Evolutionary conservation across 2,888 invertebrate species (phyloP), one percentile per base, ranked within the genome.

Genomic region (Zaprionus bogoriensis): DNA sequence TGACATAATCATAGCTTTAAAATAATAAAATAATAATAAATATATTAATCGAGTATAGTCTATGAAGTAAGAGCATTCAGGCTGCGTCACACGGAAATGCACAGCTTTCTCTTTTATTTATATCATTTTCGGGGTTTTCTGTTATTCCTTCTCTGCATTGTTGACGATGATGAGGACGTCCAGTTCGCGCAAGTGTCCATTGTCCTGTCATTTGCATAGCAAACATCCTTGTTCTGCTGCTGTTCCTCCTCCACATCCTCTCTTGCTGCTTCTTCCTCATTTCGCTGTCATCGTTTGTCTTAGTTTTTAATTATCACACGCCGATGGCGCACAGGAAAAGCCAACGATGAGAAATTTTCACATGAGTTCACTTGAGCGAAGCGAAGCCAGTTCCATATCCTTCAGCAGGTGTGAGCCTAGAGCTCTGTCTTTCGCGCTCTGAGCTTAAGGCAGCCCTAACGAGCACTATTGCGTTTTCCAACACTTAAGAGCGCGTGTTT

Each of bases 171-270:
- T 22, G 39, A 19, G 30, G 19, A 30, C 7, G 23, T 36, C 62
- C 59, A 71, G 70, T 55, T 68, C 67, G 76, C 67, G 67, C 62
- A 65, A 78, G 71, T 74, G 64, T 47, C 57, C 72, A 82, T 77
- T 86, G 84, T 76, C 72, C 89, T 89, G 89, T 89, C 89, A 89
- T 89, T 89, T 90, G 89, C 90, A 90, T 88, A 85, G 87, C 84
- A 79, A 88, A 87, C 87, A 77, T 87, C 53, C 48, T 64, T 53
- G 52, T 64, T 41, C 52, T 62, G 27, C 57, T 41, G 47, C 32
- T 50, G 6, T 42, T 55, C 4, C 10, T 12, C 12, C 45, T 60
- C n/a, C 47, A 9, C 28, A 41, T n/a, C 0, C 19, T 3, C 39
- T 32, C 0, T 53, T 58, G 25, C 47, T 47, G 25, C 12, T 22